Percentiles rank a stretch among this genome's conserved stretches.
These are phyloP conservation scores for Parnassius glacialis DNA, from an alignment of 2,888 invertebrate genomes.

Conservation along the genomic window DNA sequence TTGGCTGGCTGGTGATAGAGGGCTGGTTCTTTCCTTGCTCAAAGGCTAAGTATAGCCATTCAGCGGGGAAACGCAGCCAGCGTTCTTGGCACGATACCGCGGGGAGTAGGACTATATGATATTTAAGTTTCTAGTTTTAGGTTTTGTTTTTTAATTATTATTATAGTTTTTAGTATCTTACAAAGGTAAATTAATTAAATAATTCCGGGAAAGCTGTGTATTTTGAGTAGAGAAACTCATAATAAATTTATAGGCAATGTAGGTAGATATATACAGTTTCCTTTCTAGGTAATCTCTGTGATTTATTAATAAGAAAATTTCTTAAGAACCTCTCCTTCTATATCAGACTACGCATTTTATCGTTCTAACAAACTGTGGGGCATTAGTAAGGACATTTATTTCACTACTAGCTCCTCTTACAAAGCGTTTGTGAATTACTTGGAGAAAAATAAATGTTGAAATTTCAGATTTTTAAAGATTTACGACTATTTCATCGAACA, in stretches of 20 bases:
- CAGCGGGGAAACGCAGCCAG: no score
- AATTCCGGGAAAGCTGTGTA: slow-evolving; percentile 17
- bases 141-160: no score
- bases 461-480: background rate
- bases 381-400: slow-evolving; percentile 14
- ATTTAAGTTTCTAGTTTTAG: no score
- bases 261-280: slow-evolving; percentile 62
- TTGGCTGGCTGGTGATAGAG: no score
- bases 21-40: no score
- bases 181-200: slow-evolving; percentile 21
- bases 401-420: background rate
- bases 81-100: no score
- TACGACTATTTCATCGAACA: no score
- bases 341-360: slow-evolving; percentile 22
- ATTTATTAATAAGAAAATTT: slow-evolving; percentile 71
- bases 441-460: background rate
- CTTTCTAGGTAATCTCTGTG: slow-evolving; percentile 57
- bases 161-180: no score
- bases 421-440: background rate
- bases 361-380: slow-evolving; percentile 23
- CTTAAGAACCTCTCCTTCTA: slow-evolving; percentile 23
- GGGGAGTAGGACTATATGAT: no score
- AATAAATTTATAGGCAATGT: slow-evolving; percentile 80
- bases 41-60: no score
- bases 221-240: slow-evolving; percentile 65